Conservation (phyloP, 64 coral and sea anemone genomes). For the Stylophora pistillata region DNA sequence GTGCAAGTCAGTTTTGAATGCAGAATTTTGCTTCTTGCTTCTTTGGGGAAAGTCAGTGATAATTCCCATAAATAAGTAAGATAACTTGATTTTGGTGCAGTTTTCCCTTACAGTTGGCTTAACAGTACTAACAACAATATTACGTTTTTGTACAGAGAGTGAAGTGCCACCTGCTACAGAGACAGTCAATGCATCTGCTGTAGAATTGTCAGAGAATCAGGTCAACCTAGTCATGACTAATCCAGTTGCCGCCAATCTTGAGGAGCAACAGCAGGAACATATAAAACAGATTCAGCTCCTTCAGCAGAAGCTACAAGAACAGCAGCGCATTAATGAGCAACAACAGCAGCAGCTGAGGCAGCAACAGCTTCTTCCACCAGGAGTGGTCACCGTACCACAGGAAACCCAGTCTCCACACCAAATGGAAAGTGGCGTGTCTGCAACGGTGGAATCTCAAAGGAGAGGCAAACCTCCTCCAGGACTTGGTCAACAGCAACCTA, state of each 20-base stretch:
- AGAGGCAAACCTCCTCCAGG: not conserved
- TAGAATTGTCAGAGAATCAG: not conserved
- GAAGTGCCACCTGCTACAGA: not conserved
- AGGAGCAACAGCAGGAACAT: slow-evolving; percentile 90
- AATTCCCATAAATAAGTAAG: no score
- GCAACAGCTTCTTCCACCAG: slow-evolving; percentile 17
- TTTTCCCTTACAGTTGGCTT: no score
- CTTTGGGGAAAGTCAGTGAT: no score
- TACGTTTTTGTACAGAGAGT: not conserved
- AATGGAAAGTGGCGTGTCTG: slow-evolving; percentile 4
- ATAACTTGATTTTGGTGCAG: no score
- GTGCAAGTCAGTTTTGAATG: no score
- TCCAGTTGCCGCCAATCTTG: slow-evolving; percentile 45
- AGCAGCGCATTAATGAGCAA: slow-evolving; percentile 72
- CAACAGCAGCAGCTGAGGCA: slow-evolving; percentile 54
- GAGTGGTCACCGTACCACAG: not conserved
- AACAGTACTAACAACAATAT: not conserved
- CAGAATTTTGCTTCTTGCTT: no score
- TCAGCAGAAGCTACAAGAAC: slow-evolving; percentile 73
- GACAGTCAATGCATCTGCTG: not conserved
- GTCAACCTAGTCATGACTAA: slow-evolving; percentile 6
- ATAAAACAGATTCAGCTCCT: slow-evolving; percentile 79
- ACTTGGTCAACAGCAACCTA: slow-evolving; percentile 28
- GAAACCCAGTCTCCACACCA: slow-evolving; percentile 25
- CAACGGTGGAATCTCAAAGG: not conserved